Evolutionary conservation across 2,797 vertebrate genomes (phyloP).

Genomic region (Borostomias antarcticus): DNA sequence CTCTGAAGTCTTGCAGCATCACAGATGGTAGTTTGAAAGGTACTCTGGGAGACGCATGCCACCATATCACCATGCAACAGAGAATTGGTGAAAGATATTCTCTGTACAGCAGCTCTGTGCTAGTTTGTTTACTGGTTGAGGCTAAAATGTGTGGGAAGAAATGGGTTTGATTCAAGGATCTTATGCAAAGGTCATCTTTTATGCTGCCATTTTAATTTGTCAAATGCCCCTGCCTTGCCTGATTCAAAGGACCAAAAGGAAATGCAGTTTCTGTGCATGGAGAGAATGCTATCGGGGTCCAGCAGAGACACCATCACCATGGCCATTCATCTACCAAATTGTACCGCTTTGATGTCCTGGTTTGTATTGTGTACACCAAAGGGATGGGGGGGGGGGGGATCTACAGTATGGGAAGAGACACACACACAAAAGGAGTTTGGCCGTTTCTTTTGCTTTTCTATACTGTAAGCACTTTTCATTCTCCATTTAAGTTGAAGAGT

Average conservation of each 20-base stretch:
- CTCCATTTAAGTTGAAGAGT: slow-evolving; percentile 2
- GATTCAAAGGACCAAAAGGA: slow-evolving; percentile 48
- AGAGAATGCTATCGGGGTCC: slow-evolving; percentile 56
- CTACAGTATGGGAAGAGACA: slow-evolving; percentile 29
- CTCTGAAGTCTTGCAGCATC: slow-evolving; percentile 11
- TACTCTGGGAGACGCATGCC: slow-evolving; percentile 31
- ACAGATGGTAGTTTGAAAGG: slow-evolving; percentile 46
- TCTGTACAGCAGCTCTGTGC: slow-evolving; percentile 23
- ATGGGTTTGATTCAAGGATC: slow-evolving; percentile 54
- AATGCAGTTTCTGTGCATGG: slow-evolving; percentile 45
- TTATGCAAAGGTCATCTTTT: slow-evolving; percentile 74
- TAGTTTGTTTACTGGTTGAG: slow-evolving; percentile 40
- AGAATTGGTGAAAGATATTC: slow-evolving; percentile 32
- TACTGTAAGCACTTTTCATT: slow-evolving; percentile 12
- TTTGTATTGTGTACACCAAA: slow-evolving; percentile 39
- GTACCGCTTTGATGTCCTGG: slow-evolving; percentile 47
- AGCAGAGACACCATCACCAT: slow-evolving; percentile 45
- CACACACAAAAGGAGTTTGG: slow-evolving; percentile 22
- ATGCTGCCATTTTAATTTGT: slow-evolving; percentile 48
- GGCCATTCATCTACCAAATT: slow-evolving; percentile 60
- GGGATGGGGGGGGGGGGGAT: not conserved
- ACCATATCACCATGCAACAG: slow-evolving; percentile 16
- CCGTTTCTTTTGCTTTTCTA: slow-evolving; percentile 1
- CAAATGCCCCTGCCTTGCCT: slow-evolving; percentile 28
- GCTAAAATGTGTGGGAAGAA: slow-evolving; percentile 34